Evolutionary conservation across 2,797 vertebrate genomes (phyloP), one percentile per base, ranked within the genome.

Genomic region (Synaphobranchus kaupii): DNA sequence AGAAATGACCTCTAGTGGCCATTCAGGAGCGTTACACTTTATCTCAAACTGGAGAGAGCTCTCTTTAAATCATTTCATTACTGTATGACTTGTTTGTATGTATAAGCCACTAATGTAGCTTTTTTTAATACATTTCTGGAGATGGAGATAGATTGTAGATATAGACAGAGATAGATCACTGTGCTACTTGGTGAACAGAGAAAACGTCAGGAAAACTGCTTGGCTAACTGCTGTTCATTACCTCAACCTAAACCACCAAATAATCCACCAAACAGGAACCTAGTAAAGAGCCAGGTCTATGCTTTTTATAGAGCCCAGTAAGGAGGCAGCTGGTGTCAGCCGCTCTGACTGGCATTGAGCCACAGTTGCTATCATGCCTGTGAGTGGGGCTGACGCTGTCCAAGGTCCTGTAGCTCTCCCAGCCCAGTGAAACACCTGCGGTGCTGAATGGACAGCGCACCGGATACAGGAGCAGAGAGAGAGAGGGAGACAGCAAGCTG

Each of bases 1-100:
- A 54, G 39, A 56, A 17, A 4, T 85, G 90, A 76, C 89, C 90
- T 91, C 92, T 90, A 0, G 82, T 84, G 93, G 86, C 3, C 71
- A 20, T 4, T 0, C 31, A 0, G 5, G 52, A 0, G 25, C 54
- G 15, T 88, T 90, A 83, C 78, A 66, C 0, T 85, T 25, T 48
- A 31, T 60, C 10, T 10, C 22, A 44, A 25, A 60, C 54, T n/a
- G 13, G 6, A 87, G 6, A 5, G 15, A 60, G 73, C n/a, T 22
- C 10, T 9, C 3, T 22, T n/a, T 54, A 39, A 22, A 2, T 80
- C 1, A 39, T 22, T 58, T 56, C 48, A 73, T 48, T 34, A 28
- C 17, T 85, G 54, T 50, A 44, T 47, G 52, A 13, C 52, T 10
- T 25, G 60, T 63, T 25, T 63, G 60, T 12, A 20, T 63, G 60